Conservation (phyloP, 2,888 invertebrate genomes). For the Microctonus aethiopoides region DNA sequence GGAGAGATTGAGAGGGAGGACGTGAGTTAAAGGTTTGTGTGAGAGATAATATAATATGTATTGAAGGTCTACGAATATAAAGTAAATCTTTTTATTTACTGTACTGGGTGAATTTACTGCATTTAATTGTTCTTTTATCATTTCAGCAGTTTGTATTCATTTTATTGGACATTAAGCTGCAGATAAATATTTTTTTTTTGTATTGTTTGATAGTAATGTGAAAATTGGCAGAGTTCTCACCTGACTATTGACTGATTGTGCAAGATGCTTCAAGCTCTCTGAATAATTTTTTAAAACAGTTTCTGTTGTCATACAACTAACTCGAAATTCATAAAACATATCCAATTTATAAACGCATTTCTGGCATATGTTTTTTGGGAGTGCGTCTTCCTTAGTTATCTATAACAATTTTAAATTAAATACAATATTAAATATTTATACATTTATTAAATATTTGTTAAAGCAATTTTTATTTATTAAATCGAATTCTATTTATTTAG, state of each 20-base stretch:
- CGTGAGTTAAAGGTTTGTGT: conserved; percentile 23
- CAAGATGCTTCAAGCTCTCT: conserved; percentile 76
- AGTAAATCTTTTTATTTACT: not conserved
- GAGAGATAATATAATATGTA: no score
- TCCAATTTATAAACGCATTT: conserved; percentile 75
- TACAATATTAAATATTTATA: no score
- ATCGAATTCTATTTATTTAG: no score
- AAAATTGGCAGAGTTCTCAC: conserved; percentile 59
- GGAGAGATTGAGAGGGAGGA: not conserved
- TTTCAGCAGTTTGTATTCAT: no score
- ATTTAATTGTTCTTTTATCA: not conserved
- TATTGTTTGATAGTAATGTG: not conserved
- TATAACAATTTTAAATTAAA: no score
- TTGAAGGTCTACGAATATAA: not conserved
- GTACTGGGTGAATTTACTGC: not conserved
- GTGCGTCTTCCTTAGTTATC: conserved; percentile 79
- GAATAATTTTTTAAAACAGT: conserved; percentile 77
- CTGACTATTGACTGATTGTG: conserved; percentile 77
- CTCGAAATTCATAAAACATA: conserved; percentile 77
- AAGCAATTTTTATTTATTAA: no score
- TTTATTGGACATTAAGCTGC: not conserved
- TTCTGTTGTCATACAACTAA: conserved; percentile 75
- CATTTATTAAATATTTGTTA: no score
- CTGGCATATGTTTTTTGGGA: conserved; percentile 80
- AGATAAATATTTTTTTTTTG: not conserved